A percentile compares a stretch with the other conserved stretches of the same genome.
Evolutionary conservation across 2,113 vertebrate genomes (phyloP).

Genomic region (Mellivora capensis): DNA sequence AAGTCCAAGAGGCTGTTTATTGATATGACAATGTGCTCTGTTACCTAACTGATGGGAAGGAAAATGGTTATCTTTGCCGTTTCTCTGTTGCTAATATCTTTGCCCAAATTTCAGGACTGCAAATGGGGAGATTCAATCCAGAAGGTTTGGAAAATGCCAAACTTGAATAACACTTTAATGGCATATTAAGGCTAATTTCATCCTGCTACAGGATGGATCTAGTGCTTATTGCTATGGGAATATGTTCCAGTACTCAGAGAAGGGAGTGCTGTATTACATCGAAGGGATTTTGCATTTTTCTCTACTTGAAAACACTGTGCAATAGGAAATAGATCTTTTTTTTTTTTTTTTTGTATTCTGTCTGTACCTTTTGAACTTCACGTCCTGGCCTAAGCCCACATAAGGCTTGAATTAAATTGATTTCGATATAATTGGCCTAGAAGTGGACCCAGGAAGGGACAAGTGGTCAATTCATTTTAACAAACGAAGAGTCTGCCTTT

Average conservation of each 20-base stretch:
- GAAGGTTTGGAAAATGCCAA: background rate
- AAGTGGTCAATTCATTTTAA: background rate
- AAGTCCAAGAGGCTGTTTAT: background rate
- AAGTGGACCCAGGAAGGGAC: background rate
- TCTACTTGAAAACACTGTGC: background rate
- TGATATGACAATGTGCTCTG: fast-evolving
- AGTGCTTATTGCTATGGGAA: background rate
- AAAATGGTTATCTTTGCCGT: background rate
- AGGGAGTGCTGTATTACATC: background rate
- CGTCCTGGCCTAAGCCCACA: background rate
- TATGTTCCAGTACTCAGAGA: background rate
- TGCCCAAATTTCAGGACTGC: background rate
- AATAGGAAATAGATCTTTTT: background rate
- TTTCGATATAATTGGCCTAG: background rate
- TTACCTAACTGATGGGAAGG: no score
- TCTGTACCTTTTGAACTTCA: background rate
- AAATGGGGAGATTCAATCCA: background rate
- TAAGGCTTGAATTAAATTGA: background rate
- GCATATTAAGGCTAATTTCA: background rate
- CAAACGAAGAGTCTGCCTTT: no score
- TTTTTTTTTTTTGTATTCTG: no score
- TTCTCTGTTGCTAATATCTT: background rate
- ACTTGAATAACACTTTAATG: background rate
- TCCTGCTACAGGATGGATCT: fast-evolving
- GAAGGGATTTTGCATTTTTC: background rate